A percentile compares a stretch with the other conserved stretches of the same genome.
These are phyloP conservation scores for Phallusia fumigata DNA, from an alignment of 23 tunicate species.

Conservation along the genomic window DNA sequence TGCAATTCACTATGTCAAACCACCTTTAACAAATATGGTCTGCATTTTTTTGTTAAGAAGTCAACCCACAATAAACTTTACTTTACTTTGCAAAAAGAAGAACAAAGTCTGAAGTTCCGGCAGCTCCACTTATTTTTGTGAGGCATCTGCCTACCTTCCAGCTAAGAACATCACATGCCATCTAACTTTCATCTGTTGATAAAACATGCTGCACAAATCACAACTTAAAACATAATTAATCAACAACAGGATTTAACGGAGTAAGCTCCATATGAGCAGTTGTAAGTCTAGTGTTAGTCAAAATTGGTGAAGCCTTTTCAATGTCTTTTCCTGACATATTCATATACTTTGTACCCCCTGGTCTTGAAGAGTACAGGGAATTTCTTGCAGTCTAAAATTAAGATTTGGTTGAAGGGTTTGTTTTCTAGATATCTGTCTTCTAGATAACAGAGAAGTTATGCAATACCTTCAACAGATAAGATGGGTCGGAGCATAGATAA, in stretches of 20 bases:
- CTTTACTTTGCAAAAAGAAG: slow-evolving; percentile 24
- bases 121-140: neutral
- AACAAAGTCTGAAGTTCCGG: slow-evolving; percentile 22
- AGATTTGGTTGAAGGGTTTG: no score
- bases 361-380: slow-evolving; percentile 1
- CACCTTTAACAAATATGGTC: neutral
- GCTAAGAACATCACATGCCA: slow-evolving; percentile 29
- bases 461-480: no score
- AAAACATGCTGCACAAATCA: neutral
- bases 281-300: neutral
- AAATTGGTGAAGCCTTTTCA: no score
- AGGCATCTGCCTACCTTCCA: slow-evolving; percentile 25
- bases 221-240: no score
- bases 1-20: no score
- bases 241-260: neutral
- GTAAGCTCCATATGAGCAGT: no score
- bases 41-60: no score
- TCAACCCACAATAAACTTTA: no score
- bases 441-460: no score
- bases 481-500: no score
- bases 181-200: slow-evolving; percentile 28
- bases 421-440: no score
- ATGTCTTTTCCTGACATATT: neutral
- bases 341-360: neutral
- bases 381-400: slow-evolving; percentile 26